These are phyloP conservation scores for Conomelus anceps DNA, from an alignment of 2,888 invertebrate genomes.

Conservation along the genomic window DNA sequence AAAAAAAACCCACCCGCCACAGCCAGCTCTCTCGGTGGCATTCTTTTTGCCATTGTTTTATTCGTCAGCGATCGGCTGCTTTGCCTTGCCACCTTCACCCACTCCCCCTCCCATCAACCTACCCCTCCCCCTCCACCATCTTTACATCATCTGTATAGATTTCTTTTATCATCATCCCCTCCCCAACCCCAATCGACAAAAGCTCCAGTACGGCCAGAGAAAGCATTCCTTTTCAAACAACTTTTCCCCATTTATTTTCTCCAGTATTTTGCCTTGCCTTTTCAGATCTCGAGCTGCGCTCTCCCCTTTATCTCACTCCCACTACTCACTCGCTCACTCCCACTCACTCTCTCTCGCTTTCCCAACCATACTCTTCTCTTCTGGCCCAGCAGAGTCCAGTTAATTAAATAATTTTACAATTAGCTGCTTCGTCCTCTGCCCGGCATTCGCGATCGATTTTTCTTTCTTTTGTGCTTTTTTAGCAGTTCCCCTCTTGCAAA, in stretches of 20 bases:
- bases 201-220: neutral
- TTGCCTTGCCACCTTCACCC: neutral
- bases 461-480: neutral
- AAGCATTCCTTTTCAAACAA: neutral
- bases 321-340: too few relatives aligned
- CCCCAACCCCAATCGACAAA: neutral
- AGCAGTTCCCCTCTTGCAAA: neutral
- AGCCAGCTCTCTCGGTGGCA: neutral
- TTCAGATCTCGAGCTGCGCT: neutral
- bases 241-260: neutral
- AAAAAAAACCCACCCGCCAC: neutral
- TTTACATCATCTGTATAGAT: conserved; percentile 8
- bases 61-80: neutral
- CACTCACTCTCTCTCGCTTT: too few relatives aligned
- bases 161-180: conserved; percentile 8
- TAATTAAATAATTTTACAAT: neutral
- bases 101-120: neutral
- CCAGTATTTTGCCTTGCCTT: neutral
- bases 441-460: neutral
- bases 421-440: neutral
- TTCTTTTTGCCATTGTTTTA: neutral
- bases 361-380: too few relatives aligned
- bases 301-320: too few relatives aligned
- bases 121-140: neutral
- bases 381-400: neutral